These are phyloP conservation scores for Holotrichia oblita DNA, from an alignment of 1,140 invertebrate genomes.

Conservation along the genomic window DNA sequence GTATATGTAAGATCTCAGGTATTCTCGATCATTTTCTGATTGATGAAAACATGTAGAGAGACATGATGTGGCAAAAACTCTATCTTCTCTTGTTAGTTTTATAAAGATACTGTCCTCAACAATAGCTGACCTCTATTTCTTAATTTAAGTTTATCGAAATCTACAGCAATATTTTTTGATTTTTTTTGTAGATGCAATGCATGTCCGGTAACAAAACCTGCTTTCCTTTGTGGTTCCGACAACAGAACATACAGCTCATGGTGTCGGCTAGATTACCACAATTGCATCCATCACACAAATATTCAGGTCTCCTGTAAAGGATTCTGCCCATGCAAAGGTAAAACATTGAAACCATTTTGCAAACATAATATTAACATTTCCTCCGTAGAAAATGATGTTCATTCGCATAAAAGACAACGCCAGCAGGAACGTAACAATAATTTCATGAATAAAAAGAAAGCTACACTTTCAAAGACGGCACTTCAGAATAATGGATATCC, in stretches of 20 bases:
- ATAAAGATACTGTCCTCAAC: too few relatives aligned
- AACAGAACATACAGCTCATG: slow-evolving; percentile 93
- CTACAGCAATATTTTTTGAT: not conserved
- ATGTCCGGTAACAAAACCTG: slow-evolving; percentile 80
- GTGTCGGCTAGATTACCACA: slow-evolving; percentile 89
- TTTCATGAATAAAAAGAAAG: slow-evolving; percentile 74
- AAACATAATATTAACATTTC: not conserved
- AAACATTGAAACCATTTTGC: slow-evolving; percentile 39
- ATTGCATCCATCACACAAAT: slow-evolving; percentile 84
- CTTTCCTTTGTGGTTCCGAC: slow-evolving; percentile 88
- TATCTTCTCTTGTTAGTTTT: too few relatives aligned
- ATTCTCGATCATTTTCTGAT: too few relatives aligned
- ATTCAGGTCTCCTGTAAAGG: slow-evolving; percentile 85
- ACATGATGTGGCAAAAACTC: too few relatives aligned
- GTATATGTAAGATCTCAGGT: too few relatives aligned
- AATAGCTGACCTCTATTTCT: too few relatives aligned
- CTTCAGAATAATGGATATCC: slow-evolving; percentile 53
- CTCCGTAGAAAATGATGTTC: slow-evolving; percentile 65
- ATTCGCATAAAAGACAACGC: slow-evolving; percentile 70
- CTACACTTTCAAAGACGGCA: slow-evolving; percentile 62
- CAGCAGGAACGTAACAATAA: slow-evolving; percentile 69
- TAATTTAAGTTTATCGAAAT: too few relatives aligned
- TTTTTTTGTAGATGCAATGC: slow-evolving; percentile 74
- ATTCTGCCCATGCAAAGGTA: slow-evolving; percentile 89
- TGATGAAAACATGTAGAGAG: too few relatives aligned